Base-by-base conservation (phyloP, 1,140 invertebrate species). In the Microplitis mediator region DNA sequence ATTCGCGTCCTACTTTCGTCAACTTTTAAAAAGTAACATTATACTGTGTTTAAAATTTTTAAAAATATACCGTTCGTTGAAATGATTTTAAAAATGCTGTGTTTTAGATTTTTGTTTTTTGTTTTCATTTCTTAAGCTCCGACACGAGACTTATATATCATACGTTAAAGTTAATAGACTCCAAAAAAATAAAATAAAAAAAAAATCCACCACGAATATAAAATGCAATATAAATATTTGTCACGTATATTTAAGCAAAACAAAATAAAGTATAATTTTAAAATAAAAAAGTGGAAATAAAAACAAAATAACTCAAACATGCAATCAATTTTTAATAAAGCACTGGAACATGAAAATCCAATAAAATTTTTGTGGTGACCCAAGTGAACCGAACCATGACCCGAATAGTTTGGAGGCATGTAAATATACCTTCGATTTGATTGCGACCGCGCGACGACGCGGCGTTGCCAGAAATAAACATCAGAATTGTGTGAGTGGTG, bases 361-460 rank as follows among this genome's bases (percentile, higher is more conserved):
- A 62, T 62, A 34, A 62, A 45, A 62, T 62, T 62, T 34, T 35
- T 11, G 60, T 36, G 35, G 60, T 62, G 60, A 62, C 65, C 14
- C 39, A 52, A 45, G 31, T 54, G 39, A 66, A 67, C 65, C 65
- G 52, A 67, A 67, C 65, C 32, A 50, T 67, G 65, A 54, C 65
- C 65, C 65, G 65, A 67, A 67, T 67, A 67, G 65, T 52, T 54
- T 50, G 63, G 65, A 67, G 13, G 50, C 39, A 50, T 50, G 50
- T 67, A 67, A 67, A 67, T 67, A 67, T 67, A 67, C 50, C 65
- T 52, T 67, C 50, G 65, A 67, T 67, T 67, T 67, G 65, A 67
- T 67, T 67, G 50, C 65, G 65, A 64, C 14, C 62, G 62, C 39
- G 35, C 60, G 60, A 14, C 16, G 52, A 23, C 14, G 39, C 65